A percentile compares a stretch with the other conserved stretches of the same genome.
Conservation (phyloP, 2,888 invertebrate species). For the Macropis europaea region DNA sequence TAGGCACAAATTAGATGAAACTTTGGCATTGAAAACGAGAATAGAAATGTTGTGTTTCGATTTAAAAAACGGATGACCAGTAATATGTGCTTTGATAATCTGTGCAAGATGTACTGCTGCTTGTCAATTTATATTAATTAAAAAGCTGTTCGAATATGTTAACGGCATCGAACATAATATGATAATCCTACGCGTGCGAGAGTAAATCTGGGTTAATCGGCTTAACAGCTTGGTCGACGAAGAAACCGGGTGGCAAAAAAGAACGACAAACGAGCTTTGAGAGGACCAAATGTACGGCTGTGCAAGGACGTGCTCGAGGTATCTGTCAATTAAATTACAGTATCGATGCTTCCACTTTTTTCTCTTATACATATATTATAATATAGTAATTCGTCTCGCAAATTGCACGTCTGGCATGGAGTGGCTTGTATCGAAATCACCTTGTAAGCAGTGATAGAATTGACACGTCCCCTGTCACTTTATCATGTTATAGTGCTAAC, state of each 20-base stretch:
- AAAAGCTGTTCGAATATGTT: conserved; percentile 35
- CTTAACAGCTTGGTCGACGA: conserved; percentile 45
- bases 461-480: background rate
- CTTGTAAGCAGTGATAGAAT: conserved; percentile 9
- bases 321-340: conserved; percentile 22
- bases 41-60: no score
- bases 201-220: conserved; percentile 63
- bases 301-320: conserved; percentile 36
- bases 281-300: conserved; percentile 16
- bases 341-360: conserved; percentile 17
- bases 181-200: conserved; percentile 33
- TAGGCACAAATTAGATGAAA: no score
- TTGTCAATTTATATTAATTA: conserved; percentile 32
- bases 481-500: no score
- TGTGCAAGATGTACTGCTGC: background rate
- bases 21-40: no score
- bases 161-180: conserved; percentile 36
- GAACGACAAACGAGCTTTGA: conserved; percentile 9
- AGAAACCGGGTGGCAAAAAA: conserved; percentile 11
- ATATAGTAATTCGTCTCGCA: conserved; percentile 11
- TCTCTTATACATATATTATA: background rate
- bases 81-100: no score
- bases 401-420: background rate
- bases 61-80: no score
- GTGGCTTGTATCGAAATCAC: background rate